A percentile compares a stretch with the other conserved stretches of the same genome.
Evolutionary conservation across 2,113 vertebrate genomes (phyloP).

Genomic region (Anguilla japonica): DNA sequence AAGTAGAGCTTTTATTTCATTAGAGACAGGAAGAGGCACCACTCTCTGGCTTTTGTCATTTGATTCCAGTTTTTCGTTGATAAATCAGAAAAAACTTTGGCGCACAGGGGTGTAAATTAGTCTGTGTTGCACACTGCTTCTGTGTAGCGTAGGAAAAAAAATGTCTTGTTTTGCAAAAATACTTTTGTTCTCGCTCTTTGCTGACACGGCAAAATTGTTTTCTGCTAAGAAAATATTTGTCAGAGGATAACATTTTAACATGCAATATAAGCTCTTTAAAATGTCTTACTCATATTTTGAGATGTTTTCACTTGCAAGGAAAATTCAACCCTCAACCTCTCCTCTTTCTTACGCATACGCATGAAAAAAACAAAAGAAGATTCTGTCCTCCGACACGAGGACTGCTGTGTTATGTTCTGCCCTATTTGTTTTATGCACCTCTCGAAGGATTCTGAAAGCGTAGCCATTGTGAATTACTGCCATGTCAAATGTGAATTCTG

Average conservation of each 20-base stretch:
- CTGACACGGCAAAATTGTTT: too few relatives aligned
- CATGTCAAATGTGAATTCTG: background rate
- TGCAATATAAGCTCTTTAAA: background rate
- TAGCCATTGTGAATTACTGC: constrained; percentile 12
- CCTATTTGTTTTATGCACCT: background rate
- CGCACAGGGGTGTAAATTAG: too few relatives aligned
- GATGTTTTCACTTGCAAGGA: background rate
- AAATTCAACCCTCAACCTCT: background rate
- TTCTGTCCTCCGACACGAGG: background rate
- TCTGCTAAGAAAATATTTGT: background rate
- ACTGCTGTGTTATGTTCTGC: background rate
- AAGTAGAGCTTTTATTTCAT: too few relatives aligned
- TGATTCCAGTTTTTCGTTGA: too few relatives aligned
- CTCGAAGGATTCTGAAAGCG: background rate
- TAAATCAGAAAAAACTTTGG: too few relatives aligned
- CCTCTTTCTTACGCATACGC: background rate
- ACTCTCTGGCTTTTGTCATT: too few relatives aligned
- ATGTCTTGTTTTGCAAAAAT: too few relatives aligned
- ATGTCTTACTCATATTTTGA: background rate
- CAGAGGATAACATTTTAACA: background rate
- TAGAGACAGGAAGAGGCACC: too few relatives aligned
- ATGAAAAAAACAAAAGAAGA: background rate
- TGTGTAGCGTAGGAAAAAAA: too few relatives aligned
- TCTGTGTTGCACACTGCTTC: too few relatives aligned
- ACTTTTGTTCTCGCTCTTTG: too few relatives aligned